Percentiles rank a stretch among this genome's conserved stretches.
Conservation (phyloP, 2,888 invertebrate species). For the Machimus rusticus region DNA sequence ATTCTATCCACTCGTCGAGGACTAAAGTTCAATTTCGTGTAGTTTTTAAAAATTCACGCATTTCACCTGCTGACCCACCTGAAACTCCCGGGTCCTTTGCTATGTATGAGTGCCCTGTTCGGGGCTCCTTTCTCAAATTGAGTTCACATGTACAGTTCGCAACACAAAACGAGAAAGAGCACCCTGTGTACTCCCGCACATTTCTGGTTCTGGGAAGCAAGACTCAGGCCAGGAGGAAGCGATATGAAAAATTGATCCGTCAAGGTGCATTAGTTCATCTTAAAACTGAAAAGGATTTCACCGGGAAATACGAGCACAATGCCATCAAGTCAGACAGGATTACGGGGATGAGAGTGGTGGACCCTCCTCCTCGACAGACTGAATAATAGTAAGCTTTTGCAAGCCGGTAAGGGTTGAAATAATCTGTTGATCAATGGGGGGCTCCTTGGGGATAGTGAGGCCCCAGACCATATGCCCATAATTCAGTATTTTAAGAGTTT, state of each 20-base stretch:
- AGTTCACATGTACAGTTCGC: not conserved
- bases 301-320: not conserved
- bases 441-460: not conserved
- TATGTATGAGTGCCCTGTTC: not conserved
- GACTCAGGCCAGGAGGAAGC: not conserved
- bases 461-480: not conserved
- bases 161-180: not conserved
- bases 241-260: constrained; percentile 13
- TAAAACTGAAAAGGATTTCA: constrained; percentile 1
- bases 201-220: not conserved
- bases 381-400: not conserved
- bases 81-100: not conserved
- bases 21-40: not conserved
- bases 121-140: not conserved
- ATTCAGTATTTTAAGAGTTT: not conserved
- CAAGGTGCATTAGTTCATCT: constrained; percentile 23
- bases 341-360: not conserved
- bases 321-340: not conserved
- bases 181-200: not conserved
- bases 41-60: not conserved
- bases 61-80: not conserved
- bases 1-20: not conserved
- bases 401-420: not conserved
- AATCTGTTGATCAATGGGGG: not conserved
- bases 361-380: not conserved